phyloP scores from a whole-genome alignment of 2,888 invertebrate genomes.

The Tetramorium bicarinatum region DNA sequence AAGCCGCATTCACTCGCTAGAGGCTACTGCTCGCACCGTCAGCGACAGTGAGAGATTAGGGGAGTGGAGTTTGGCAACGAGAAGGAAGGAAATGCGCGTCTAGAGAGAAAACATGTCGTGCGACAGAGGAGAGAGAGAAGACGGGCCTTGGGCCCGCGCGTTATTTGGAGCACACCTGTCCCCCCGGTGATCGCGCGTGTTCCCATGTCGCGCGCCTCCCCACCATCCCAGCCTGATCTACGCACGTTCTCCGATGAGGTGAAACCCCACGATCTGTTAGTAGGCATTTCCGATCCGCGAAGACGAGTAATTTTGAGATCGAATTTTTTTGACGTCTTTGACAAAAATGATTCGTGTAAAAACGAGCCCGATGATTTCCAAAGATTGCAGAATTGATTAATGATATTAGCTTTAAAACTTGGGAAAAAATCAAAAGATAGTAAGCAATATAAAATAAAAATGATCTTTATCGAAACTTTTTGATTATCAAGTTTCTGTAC shows the following conservation, averaged over 20 bases:
- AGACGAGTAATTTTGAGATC: neutral
- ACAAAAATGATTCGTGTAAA: neutral
- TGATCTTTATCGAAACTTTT: neutral
- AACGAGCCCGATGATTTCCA: neutral
- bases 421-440: neutral
- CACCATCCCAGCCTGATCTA: constrained; percentile 52
- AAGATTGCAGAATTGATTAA: neutral
- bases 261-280: neutral
- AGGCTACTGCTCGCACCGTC: constrained; percentile 72
- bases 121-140: constrained; percentile 57
- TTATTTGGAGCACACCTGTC: constrained; percentile 84
- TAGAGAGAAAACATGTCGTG: constrained; percentile 73
- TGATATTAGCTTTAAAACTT: neutral
- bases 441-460: neutral
- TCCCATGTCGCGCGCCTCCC: constrained; percentile 67
- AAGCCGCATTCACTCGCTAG: constrained; percentile 81
- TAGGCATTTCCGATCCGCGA: constrained; percentile 8
- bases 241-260: constrained; percentile 46
- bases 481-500: neutral
- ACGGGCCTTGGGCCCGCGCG: constrained; percentile 62
- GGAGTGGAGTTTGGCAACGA: constrained; percentile 41
- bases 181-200: constrained; percentile 67
- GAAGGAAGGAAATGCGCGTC: constrained; percentile 58
- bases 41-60: constrained; percentile 71
- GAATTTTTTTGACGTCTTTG: neutral